Conservation (phyloP, 2,888 invertebrate species). For the Dryadula phaetusa region DNA sequence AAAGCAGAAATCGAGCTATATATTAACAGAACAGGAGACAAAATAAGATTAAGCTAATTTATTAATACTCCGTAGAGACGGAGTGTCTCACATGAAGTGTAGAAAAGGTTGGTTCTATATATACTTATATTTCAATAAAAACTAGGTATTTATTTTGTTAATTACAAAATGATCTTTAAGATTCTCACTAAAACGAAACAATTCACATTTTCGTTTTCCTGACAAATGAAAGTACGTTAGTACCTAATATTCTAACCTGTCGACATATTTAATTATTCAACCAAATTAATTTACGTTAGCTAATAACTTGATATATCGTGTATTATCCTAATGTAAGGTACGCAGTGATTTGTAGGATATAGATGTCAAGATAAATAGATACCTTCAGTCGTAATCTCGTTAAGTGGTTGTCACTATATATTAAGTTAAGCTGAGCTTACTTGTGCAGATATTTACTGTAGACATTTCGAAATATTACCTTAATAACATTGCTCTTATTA, state of each 20-base stretch:
- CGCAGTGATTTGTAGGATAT: constrained; percentile 23
- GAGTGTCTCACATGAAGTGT: too few species aligned
- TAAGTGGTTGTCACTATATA: constrained; percentile 79
- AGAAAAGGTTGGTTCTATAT: too few species aligned
- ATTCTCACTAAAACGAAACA: too few species aligned
- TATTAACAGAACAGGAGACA: too few species aligned
- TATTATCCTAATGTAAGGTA: constrained; percentile 20
- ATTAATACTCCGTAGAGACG: too few species aligned
- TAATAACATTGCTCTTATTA: constrained; percentile 14
- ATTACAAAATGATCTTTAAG: too few species aligned
- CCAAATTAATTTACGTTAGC: constrained; percentile 14
- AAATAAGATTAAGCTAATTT: too few species aligned
- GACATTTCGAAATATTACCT: constrained; percentile 48
- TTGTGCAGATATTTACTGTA: constrained; percentile 53
- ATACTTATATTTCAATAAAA: too few species aligned
- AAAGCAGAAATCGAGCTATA: too few species aligned
- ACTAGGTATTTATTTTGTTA: too few species aligned
- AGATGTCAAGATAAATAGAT: constrained; percentile 45
- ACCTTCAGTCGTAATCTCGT: constrained; percentile 68
- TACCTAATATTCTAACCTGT: neutral
- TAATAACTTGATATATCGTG: constrained; percentile 12
- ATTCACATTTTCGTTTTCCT: too few species aligned
- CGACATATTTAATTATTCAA: constrained; percentile 8
- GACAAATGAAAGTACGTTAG: too few species aligned
- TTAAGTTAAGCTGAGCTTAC: constrained; percentile 69